phyloP scores from a whole-genome alignment of 2,888 invertebrate genomes.

The Temnothorax ravouxi region DNA sequence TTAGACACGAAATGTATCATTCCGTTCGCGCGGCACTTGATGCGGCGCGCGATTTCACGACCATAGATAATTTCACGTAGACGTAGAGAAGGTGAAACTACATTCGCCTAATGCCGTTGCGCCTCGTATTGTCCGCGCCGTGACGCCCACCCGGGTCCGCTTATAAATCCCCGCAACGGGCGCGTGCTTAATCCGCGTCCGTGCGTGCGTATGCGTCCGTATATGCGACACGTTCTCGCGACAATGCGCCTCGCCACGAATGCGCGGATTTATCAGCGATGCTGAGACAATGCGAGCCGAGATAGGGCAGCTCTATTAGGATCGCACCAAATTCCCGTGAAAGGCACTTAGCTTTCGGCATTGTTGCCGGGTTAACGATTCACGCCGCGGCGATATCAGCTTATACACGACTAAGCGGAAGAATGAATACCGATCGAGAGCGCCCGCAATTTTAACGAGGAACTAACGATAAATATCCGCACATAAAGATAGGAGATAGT shows the following conservation, averaged over 20 bases:
- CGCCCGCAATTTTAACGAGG: conserved; percentile 21
- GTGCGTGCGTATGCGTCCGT: conserved; percentile 41
- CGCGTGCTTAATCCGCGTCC: conserved; percentile 71
- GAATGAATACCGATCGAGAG: conserved; percentile 47
- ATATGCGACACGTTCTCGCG: conserved; percentile 52
- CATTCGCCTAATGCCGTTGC: conserved; percentile 69
- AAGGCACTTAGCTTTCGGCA: conserved; percentile 72
- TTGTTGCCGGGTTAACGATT: conserved; percentile 67
- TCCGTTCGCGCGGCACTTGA: conserved; percentile 16
- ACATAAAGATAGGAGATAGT: background rate
- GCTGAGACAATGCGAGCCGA: conserved; percentile 65
- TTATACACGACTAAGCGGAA: conserved; percentile 42
- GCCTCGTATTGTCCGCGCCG: conserved; percentile 68
- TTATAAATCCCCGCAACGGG: conserved; percentile 73
- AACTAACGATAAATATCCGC: background rate
- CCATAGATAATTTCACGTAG: conserved; percentile 77
- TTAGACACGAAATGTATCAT: background rate
- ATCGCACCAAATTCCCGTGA: conserved; percentile 65
- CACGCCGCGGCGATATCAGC: conserved; percentile 52
- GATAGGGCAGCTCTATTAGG: conserved; percentile 62
- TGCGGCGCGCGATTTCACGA: conserved; percentile 13
- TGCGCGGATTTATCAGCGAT: conserved; percentile 75
- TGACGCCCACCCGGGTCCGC: conserved; percentile 71
- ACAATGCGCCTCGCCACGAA: conserved; percentile 72
- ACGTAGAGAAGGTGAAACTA: conserved; percentile 70